Percentiles rank a stretch among this genome's conserved stretches.
These are phyloP conservation scores for Neosalanx taihuensis DNA, from an alignment of 2,797 vertebrate species.

Conservation along the genomic window DNA sequence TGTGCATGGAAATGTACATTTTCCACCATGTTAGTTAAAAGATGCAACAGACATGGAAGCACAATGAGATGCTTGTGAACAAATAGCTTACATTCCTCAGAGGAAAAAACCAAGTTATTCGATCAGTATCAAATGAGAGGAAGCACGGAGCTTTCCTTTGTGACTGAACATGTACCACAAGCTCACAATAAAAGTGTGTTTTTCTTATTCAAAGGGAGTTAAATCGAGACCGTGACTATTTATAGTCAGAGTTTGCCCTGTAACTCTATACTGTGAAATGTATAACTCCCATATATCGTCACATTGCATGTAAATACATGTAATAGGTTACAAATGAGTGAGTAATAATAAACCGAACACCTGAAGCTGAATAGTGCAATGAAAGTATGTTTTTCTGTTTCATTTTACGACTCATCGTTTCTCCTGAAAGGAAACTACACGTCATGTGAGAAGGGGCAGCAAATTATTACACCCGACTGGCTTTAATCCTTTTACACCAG, in stretches of 20 bases:
- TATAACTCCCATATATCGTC: too few species aligned
- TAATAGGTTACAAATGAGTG: neutral
- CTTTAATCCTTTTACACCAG: conserved; percentile 73
- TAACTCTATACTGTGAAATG: conserved; percentile 20
- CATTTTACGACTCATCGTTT: conserved; percentile 47
- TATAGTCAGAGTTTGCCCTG: conserved; percentile 23
- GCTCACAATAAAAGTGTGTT: conserved; percentile 10
- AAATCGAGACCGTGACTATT: conserved; percentile 39
- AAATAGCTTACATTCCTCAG: conserved; percentile 23
- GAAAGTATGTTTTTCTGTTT: conserved; percentile 37
- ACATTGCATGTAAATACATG: neutral
- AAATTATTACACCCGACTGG: conserved; percentile 70
- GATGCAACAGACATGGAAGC: conserved; percentile 16
- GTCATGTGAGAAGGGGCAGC: conserved; percentile 72
- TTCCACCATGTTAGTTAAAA: conserved; percentile 8
- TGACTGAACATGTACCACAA: neutral
- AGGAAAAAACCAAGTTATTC: conserved; percentile 11
- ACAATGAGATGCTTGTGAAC: conserved; percentile 9
- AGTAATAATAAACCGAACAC: neutral
- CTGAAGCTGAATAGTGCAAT: conserved; percentile 6
- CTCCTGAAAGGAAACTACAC: conserved; percentile 38
- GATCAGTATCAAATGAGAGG: conserved; percentile 12
- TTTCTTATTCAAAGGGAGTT: conserved; percentile 17
- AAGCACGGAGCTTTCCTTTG: neutral
- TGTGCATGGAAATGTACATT: neutral